Percentiles rank a stretch among this genome's conserved stretches.
Conservation (phyloP, 2,888 invertebrate genomes). For the Hirtodrosophila confusa region DNA sequence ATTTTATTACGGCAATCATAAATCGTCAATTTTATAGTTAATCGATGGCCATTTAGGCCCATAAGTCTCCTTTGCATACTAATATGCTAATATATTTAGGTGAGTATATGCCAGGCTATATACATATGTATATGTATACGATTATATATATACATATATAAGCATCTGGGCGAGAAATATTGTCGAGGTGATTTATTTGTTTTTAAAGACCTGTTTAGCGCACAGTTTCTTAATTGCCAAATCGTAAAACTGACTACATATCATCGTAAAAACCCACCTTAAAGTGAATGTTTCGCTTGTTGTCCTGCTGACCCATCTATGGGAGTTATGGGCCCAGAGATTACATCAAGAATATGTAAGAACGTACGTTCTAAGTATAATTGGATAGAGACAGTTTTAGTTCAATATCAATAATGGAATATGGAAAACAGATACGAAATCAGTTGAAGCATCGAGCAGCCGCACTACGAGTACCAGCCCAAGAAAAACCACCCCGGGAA, state of each 20-base stretch:
- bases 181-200: constrained; percentile 69
- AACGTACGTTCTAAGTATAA: neutral
- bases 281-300: constrained; percentile 7
- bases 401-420: constrained; percentile 47
- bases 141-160: too few species aligned
- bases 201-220: constrained; percentile 75
- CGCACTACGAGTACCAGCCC: constrained; percentile 29
- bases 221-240: constrained; percentile 56
- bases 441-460: constrained; percentile 36
- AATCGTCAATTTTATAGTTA: constrained; percentile 67
- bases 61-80: constrained; percentile 63
- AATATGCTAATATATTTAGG: constrained; percentile 14
- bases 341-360: constrained; percentile 16
- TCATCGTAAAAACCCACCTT: constrained; percentile 31
- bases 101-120: neutral
- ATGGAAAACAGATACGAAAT: constrained; percentile 49
- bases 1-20: constrained; percentile 62
- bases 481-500: constrained; percentile 54
- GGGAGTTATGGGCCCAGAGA: constrained; percentile 17
- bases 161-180: constrained; percentile 19
- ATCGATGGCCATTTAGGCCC: constrained; percentile 62
- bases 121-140: constrained; percentile 21
- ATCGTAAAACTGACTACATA: constrained; percentile 58
- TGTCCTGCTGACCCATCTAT: neutral
- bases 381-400: constrained; percentile 24